A percentile compares a stretch with the other conserved stretches of the same genome.
These are phyloP conservation scores for Eulemur macaco DNA, from an alignment of 2,113 vertebrate genomes.

Conservation along the genomic window DNA sequence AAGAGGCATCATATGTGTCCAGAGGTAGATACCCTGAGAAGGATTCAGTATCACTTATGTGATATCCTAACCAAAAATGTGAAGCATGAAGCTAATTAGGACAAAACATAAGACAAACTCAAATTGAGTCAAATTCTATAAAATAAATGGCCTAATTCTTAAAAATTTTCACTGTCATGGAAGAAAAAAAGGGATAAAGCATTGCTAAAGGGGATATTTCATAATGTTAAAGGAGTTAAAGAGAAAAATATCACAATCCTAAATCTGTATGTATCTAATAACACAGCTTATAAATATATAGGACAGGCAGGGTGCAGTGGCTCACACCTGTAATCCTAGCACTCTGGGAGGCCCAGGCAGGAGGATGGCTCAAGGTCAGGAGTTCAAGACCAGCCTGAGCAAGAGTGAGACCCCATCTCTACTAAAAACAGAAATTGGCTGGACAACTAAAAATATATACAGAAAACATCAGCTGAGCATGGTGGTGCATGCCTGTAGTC, in stretches of 20 bases:
- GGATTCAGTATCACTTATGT: background rate
- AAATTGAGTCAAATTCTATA: background rate
- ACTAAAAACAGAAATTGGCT: no score
- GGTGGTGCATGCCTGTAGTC: no score
- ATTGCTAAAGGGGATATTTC: background rate
- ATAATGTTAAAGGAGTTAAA: background rate
- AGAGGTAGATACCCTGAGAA: background rate
- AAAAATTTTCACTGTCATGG: slow-evolving; percentile 4
- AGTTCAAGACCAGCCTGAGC: no score
- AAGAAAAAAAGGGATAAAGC: slow-evolving; percentile 10
- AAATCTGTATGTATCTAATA: background rate
- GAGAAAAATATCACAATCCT: background rate
- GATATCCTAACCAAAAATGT: background rate
- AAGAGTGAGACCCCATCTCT: no score
- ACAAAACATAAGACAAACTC: slow-evolving; percentile 19
- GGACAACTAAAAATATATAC: no score
- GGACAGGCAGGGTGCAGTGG: no score
- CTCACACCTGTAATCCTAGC: no score
- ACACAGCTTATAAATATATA: background rate
- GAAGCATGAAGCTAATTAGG: background rate
- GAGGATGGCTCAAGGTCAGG: no score
- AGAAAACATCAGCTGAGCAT: no score
- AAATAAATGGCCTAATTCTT: background rate
- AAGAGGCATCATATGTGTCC: background rate
- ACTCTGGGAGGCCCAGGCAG: no score